phyloP scores from a whole-genome alignment of 1,140 invertebrate genomes.

The Parapsyche elsis region DNA sequence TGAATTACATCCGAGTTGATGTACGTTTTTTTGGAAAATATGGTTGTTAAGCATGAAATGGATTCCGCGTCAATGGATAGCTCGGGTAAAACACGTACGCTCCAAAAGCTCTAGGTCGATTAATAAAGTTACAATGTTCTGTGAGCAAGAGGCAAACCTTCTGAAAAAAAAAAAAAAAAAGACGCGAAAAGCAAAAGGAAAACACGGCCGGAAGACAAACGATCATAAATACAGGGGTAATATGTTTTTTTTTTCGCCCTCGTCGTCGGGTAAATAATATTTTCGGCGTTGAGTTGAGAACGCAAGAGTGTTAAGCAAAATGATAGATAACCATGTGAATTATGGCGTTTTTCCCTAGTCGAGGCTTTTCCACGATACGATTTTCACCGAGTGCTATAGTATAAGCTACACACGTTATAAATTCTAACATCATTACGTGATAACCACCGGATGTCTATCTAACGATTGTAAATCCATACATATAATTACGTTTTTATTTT shows the following conservation, averaged over 20 bases:
- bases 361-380: not conserved
- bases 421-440: too few relatives aligned
- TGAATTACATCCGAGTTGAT: too few relatives aligned
- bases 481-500: too few relatives aligned
- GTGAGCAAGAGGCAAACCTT: not conserved
- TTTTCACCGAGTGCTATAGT: too few relatives aligned
- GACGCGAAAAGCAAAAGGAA: not conserved
- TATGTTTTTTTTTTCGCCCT: slow-evolving; percentile 2
- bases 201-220: not conserved
- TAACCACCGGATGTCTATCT: too few relatives aligned
- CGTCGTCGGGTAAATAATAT: not conserved
- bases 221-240: not conserved
- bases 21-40: too few relatives aligned
- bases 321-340: slow-evolving; percentile 10
- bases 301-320: slow-evolving; percentile 3
- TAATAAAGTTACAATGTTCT: slow-evolving; percentile 16
- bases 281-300: not conserved
- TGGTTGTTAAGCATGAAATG: too few relatives aligned
- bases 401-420: too few relatives aligned
- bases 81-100: not conserved
- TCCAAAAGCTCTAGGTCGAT: not conserved
- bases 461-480: too few relatives aligned
- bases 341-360: slow-evolving; percentile 5
- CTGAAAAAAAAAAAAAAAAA: not conserved
- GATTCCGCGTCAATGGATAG: not conserved